Evolutionary conservation across 2,888 invertebrate species (phyloP).

Genomic region (Sesamia inferens): DNA sequence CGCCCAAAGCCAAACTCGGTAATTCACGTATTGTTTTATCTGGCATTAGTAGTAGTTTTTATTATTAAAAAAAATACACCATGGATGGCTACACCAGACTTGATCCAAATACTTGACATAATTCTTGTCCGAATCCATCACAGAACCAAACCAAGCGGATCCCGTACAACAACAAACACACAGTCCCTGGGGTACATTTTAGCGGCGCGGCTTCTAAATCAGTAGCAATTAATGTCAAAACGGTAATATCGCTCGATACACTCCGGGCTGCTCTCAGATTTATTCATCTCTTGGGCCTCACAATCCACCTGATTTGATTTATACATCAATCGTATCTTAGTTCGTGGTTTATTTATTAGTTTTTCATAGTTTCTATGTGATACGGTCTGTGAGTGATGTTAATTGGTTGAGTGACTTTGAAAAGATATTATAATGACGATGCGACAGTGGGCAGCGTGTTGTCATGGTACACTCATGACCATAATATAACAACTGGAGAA

Average conservation of each 20-base stretch:
- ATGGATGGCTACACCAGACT: background rate
- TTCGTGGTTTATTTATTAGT: conserved; percentile 61
- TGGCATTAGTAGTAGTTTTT: background rate
- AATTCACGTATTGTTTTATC: background rate
- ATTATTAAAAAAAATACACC: background rate
- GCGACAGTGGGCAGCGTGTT: background rate
- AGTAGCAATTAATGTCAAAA: conserved; percentile 85
- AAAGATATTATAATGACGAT: conserved; percentile 22
- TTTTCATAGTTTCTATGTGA: conserved; percentile 52
- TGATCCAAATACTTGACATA: background rate
- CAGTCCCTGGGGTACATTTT: conserved; percentile 72
- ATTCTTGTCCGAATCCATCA: conserved; percentile 28
- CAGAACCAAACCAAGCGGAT: conserved; percentile 31
- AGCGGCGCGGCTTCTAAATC: conserved; percentile 77
- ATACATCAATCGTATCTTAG: conserved; percentile 61
- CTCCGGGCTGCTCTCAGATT: conserved; percentile 78
- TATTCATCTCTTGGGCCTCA: conserved; percentile 73
- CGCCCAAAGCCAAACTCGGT: too few species aligned
- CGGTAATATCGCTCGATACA: conserved; percentile 79
- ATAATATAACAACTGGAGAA: background rate
- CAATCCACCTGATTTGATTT: conserved; percentile 66
- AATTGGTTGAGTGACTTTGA: conserved; percentile 42
- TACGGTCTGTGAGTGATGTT: conserved; percentile 26
- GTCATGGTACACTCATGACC: background rate
- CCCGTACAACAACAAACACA: conserved; percentile 39